phyloP scores from a whole-genome alignment of 2,797 vertebrate species.

The Australoheros facetus region DNA sequence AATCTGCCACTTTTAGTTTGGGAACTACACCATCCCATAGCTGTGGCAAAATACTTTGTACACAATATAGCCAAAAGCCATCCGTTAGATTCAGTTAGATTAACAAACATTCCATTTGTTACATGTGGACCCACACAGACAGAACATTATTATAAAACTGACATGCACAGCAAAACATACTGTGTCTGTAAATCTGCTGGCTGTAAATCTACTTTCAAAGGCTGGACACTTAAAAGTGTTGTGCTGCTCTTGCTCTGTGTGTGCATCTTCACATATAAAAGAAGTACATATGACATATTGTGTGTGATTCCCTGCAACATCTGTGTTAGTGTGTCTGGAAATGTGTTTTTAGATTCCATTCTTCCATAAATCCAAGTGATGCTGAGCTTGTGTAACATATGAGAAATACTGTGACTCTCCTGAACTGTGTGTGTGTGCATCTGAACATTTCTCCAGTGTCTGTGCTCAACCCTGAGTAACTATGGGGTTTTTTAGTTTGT shows the following conservation, averaged over 20 bases:
- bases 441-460: constrained; percentile 17
- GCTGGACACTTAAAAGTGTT: constrained; percentile 1
- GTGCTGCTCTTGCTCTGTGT: neutral
- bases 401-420: constrained; percentile 46
- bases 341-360: constrained; percentile 59
- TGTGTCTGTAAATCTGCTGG: neutral
- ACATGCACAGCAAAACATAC: neutral
- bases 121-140: neutral
- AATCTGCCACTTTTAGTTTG: neutral
- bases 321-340: constrained; percentile 31
- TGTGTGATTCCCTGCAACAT: constrained; percentile 28
- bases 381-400: constrained; percentile 68
- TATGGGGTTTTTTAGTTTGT: neutral
- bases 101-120: neutral
- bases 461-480: constrained; percentile 14
- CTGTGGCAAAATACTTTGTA: neutral
- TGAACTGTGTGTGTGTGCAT: constrained; percentile 39
- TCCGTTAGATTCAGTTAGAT: neutral
- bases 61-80: neutral
- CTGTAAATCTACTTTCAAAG: neutral
- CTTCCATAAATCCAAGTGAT: constrained; percentile 68
- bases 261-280: constrained; percentile 23
- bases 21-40: neutral
- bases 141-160: neutral
- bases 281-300: constrained; percentile 36